These are phyloP conservation scores for Mythimna lalbum DNA, from an alignment of 2,888 invertebrate genomes.

Conservation along the genomic window DNA sequence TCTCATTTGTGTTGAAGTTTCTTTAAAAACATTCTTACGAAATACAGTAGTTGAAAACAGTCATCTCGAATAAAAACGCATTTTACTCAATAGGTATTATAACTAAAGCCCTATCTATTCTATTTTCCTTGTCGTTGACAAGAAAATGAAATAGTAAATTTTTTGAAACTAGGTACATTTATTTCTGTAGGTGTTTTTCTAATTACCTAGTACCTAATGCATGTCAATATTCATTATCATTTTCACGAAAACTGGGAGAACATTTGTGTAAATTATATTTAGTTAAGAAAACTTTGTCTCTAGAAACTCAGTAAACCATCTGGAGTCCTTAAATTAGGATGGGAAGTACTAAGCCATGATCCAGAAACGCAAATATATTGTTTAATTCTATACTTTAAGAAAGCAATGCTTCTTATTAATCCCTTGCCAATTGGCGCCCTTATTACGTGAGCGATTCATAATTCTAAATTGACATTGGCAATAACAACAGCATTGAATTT, in stretches of 20 bases:
- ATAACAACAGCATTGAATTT: conserved; percentile 26
- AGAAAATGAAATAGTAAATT: too few relatives aligned
- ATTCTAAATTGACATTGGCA: conserved; percentile 34
- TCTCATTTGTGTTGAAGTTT: conserved; percentile 53
- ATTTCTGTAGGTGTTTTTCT: too few relatives aligned
- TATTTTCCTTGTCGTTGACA: too few relatives aligned
- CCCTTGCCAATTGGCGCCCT: conserved; percentile 39
- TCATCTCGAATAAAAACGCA: neutral
- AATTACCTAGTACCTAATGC: too few relatives aligned
- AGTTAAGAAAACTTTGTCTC: neutral
- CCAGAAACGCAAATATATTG: conserved; percentile 7
- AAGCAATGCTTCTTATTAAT: conserved; percentile 8
- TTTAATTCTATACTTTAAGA: neutral
- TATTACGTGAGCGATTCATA: conserved; percentile 15
- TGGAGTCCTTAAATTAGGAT: neutral
- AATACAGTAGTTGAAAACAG: conserved; percentile 1
- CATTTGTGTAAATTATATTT: too few relatives aligned
- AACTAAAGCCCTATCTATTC: too few relatives aligned
- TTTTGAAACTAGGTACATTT: too few relatives aligned
- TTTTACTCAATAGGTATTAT: neutral
- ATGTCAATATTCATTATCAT: too few relatives aligned
- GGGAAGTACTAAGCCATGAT: conserved; percentile 6
- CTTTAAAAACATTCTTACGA: conserved; percentile 31
- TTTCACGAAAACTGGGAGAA: too few relatives aligned
- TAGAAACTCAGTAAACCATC: neutral